Conservation (phyloP, 2,888 invertebrate genomes). For the Drosophila tripunctata region DNA sequence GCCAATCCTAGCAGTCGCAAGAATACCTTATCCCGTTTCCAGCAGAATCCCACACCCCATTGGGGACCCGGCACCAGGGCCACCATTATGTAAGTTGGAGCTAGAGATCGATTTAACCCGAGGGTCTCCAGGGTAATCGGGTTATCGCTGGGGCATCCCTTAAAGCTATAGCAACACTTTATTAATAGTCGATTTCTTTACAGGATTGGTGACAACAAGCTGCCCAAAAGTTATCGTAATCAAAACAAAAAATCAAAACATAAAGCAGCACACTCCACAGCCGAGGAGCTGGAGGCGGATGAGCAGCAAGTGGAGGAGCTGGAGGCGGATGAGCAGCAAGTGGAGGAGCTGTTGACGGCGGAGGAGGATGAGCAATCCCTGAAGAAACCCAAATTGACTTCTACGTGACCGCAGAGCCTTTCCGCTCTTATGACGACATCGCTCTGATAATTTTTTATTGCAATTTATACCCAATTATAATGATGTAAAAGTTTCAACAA, state of each 20-base stretch:
- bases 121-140: no score
- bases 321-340: not conserved
- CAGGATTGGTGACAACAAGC: constrained; percentile 87
- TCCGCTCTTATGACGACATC: constrained; percentile 16
- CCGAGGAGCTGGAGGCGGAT: not conserved
- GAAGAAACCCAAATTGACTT: constrained; percentile 70
- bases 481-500: constrained; percentile 11
- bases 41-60: constrained; percentile 92
- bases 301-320: not conserved
- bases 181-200: not conserved
- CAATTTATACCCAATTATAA: constrained; percentile 26
- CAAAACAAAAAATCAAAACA: constrained; percentile 87
- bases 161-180: not conserved
- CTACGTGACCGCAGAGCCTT: no score
- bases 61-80: constrained; percentile 97
- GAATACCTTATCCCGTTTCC: constrained; percentile 91
- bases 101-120: no score
- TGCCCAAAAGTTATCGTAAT: constrained; percentile 87
- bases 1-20: constrained; percentile 93
- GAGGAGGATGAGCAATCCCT: constrained; percentile 28
- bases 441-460: constrained; percentile 49
- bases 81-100: constrained; percentile 89
- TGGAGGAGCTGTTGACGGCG: not conserved
- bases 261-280: constrained; percentile 32
- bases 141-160: no score